Evolutionary conservation across 2,113 vertebrate genomes (phyloP), one percentile per base, ranked within the genome.

Genomic region (Mormoops blainvillei): DNA sequence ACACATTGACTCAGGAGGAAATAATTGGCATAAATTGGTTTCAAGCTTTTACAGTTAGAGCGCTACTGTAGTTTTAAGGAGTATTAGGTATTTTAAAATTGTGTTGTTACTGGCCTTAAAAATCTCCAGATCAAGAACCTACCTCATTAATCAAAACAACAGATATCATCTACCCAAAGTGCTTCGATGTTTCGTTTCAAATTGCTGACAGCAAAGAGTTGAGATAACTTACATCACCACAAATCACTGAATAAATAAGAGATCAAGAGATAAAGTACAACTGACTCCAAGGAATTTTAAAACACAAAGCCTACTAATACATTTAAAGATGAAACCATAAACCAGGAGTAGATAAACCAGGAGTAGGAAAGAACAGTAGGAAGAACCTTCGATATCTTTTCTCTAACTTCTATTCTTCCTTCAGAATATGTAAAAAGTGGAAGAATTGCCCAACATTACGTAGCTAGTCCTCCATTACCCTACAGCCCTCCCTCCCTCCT

Each of bases 221-320:
- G 73, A 86, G 87, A 95, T 94, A 93, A 96, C 73, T 97, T 97
- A 96, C 93, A 95, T 96, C 91, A 97, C 91, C 95, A 87, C 89
- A 96, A 94, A 93, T 95, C 93, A 91, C 83, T 87, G 65, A 85
- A 89, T 96, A 96, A 97, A 92, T 87, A 77, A 71, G 31, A 85
- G 94, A 97, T 97, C 43, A 77, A 91, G 73, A 96, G 97, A 98
- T 90, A 96, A 19, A 36, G 70, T 70, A 92, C 92, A 94, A 73
- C 0, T 41, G 89, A 93, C 95, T 93, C 71, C 18, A 85, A 93
- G 20, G n/a, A 90, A n/a, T 36, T 78, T 86, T 83, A 78, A 89
- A 71, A 87, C 78, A 92, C 73, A 94, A 90, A 91, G 82, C 86
- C 91, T 73, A 83, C 83, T 96, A 91, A 86, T 71, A 31, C 78